Evolutionary conservation across 2,888 invertebrate genomes (phyloP).

Genomic region (Ormyrus rosae): DNA sequence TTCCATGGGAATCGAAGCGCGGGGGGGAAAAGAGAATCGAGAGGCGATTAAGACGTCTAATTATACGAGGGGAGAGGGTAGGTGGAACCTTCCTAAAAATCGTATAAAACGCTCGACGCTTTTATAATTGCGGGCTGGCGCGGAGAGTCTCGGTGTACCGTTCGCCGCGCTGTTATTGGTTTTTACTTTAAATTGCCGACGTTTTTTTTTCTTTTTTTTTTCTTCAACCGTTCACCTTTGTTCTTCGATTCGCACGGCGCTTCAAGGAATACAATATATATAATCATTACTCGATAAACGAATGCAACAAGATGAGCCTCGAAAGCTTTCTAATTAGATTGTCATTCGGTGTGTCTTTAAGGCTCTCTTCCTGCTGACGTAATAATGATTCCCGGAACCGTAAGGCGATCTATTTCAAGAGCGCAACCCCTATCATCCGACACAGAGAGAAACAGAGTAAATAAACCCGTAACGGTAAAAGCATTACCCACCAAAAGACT

Average conservation of each 20-base stretch:
- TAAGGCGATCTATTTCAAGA: too few species aligned
- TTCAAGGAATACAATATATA: too few species aligned
- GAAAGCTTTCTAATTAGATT: too few species aligned
- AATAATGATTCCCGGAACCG: too few species aligned
- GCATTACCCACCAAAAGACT: too few species aligned
- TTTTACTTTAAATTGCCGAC: constrained; percentile 2
- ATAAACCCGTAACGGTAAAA: too few species aligned
- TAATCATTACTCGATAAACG: too few species aligned
- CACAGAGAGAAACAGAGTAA: too few species aligned
- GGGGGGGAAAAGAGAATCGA: constrained; percentile 6
- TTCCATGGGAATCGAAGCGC: background rate
- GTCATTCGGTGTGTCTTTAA: too few species aligned
- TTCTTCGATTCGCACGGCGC: background rate
- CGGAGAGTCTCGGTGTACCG: background rate
- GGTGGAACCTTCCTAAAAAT: constrained; percentile 30
- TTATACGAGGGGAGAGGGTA: constrained; percentile 14
- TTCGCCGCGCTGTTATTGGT: constrained; percentile 10
- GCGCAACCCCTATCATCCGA: too few species aligned
- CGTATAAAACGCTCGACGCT: constrained; percentile 30
- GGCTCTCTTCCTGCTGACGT: too few species aligned
- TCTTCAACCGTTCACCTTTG: background rate
- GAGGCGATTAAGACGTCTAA: constrained; percentile 28
- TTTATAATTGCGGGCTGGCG: constrained; percentile 12
- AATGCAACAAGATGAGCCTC: too few species aligned
- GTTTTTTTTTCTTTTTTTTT: constrained; percentile 1